These are phyloP conservation scores for Brachyrhaphis roseni DNA, from an alignment of 2,797 vertebrate species.

Conservation along the genomic window DNA sequence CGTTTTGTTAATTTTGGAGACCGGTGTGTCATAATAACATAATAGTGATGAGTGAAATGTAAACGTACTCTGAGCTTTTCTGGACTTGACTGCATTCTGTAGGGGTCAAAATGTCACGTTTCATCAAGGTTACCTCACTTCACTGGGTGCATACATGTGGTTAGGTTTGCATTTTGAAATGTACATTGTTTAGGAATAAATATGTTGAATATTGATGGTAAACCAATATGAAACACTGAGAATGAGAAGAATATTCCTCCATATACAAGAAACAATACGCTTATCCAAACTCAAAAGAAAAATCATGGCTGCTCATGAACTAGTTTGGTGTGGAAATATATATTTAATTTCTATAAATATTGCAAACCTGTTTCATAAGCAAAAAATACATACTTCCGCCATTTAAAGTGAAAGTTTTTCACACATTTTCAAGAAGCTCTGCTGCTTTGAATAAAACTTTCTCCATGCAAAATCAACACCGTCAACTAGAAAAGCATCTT, in stretches of 20 bases:
- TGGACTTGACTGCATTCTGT: conserved; percentile 28
- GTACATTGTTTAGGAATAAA: neutral
- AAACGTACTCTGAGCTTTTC: neutral
- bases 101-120: conserved; percentile 35
- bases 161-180: neutral
- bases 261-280: neutral
- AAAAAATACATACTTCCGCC: neutral
- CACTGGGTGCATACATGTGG: neutral
- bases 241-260: neutral
- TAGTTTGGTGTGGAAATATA: neutral
- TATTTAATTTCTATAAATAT: neutral
- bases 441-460: neutral
- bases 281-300: neutral
- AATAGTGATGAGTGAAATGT: neutral
- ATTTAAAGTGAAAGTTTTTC: neutral
- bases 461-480: neutral
- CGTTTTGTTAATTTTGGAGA: neutral
- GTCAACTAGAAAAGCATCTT: neutral
- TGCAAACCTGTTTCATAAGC: neutral
- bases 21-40: neutral
- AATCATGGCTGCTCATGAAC: neutral
- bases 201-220: neutral
- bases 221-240: neutral
- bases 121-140: neutral
- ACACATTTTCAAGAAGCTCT: neutral